These are phyloP conservation scores for Dolichotis patagonum DNA, from an alignment of 2,113 vertebrate species.

Conservation along the genomic window DNA sequence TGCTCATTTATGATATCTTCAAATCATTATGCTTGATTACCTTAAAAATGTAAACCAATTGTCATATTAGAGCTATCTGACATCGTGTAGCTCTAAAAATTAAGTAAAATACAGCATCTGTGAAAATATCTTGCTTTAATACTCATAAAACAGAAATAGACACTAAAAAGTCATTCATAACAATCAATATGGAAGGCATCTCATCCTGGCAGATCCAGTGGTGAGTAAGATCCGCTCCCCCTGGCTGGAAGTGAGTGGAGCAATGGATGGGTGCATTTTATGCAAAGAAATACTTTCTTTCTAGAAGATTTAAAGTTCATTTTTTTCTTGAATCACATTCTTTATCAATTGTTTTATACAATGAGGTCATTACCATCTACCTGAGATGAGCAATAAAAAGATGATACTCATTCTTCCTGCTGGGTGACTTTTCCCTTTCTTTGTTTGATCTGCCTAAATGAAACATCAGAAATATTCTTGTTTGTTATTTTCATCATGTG, in stretches of 20 bases:
- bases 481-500: neutral
- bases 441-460: neutral
- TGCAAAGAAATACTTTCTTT: neutral
- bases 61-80: neutral
- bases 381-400: slow-evolving; percentile 22
- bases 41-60: neutral
- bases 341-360: neutral
- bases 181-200: neutral
- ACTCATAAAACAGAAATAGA: neutral
- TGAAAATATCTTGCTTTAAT: neutral
- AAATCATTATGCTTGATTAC: neutral
- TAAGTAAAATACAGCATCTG: neutral
- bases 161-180: neutral
- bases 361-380: neutral
- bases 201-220: neutral
- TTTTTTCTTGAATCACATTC: slow-evolving; percentile 20
- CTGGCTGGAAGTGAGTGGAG: neutral
- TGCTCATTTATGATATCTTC: neutral
- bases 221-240: neutral
- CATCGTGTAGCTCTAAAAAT: neutral
- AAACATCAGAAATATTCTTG: neutral
- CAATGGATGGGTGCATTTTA: neutral
- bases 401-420: neutral
- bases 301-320: neutral
- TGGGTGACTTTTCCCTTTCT: slow-evolving; percentile 1